A percentile compares a stretch with the other conserved stretches of the same genome.
Conservation (phyloP, 35 echinoderm and acorn worm species). For the Apostichopus japonicus region DNA sequence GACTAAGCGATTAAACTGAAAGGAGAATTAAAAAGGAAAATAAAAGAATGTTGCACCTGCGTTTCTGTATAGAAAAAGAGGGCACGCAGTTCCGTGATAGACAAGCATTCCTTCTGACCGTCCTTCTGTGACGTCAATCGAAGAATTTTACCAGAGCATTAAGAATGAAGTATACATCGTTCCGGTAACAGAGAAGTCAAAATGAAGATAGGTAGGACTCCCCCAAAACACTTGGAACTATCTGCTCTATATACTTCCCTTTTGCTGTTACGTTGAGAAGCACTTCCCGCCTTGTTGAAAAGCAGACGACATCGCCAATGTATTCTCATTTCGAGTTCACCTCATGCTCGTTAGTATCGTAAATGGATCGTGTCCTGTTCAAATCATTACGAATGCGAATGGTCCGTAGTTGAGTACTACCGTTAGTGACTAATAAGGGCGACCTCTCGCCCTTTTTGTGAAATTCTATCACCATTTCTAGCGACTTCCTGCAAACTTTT, state of each 20-base stretch:
- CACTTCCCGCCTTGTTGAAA: slow-evolving; percentile 52
- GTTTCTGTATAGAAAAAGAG: neutral
- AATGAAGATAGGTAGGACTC: neutral
- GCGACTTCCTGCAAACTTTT: slow-evolving; percentile 18
- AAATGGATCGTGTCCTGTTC: slow-evolving; percentile 47
- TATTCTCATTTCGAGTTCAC: neutral
- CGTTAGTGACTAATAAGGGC: slow-evolving; percentile 28
- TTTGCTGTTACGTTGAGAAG: slow-evolving; percentile 13
- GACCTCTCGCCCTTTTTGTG: slow-evolving; percentile 41
- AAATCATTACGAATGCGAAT: slow-evolving; percentile 21
- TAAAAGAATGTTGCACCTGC: neutral
- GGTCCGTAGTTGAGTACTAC: slow-evolving; percentile 36
- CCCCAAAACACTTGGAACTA: slow-evolving; percentile 8
- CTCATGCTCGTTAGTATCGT: neutral
- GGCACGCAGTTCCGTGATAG: neutral
- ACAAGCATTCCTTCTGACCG: neutral
- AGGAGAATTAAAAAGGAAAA: neutral
- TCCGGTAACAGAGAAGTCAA: neutral
- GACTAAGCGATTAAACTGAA: neutral
- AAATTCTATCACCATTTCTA: slow-evolving; percentile 33
- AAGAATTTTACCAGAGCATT: neutral
- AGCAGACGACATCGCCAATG: slow-evolving; percentile 31
- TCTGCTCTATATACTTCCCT: slow-evolving; percentile 51
- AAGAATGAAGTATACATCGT: neutral
- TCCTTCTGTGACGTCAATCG: slow-evolving; percentile 17